Base-by-base conservation (phyloP, 2,113 vertebrate species). In the Entomyzon cyanotis region DNA sequence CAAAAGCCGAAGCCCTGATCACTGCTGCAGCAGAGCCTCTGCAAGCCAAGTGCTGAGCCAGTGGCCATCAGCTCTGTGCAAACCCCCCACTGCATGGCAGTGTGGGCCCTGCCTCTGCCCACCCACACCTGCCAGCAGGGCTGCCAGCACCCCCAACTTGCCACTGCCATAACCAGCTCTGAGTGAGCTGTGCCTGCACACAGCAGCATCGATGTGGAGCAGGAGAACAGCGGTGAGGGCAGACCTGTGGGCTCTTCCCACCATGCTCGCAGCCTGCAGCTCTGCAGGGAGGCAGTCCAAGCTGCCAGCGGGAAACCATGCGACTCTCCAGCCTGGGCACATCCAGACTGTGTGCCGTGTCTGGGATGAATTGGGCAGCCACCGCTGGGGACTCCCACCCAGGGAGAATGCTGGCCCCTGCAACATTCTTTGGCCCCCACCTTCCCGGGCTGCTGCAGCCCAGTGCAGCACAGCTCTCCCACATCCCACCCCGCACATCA, bases 401-500 rank as follows among this genome's bases (percentile, higher is more conserved):
- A 37, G 35, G 44, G 24, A 60, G 37, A 58, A 31, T 5, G 50
- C 31, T 16, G 41, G 58, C 23, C 25, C 27, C 4, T 1, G 15
- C 65, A 67, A 52, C 7, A 2, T 5, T 28, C 46, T 17, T 6
- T 1, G 24, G 28, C 12, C n/a, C 49, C 20, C 68, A 24, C 9
- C 59, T 50, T 81, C n/a, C 69, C 0, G 0, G 58, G 76, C 79
- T 83, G 83, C 89, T 2, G 17, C 89, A 89, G 92, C 75, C 37
- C 33, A 41, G 86, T 2, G 1, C 31, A 0, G 73, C 87, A 35
- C 58, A 67, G 94, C 85, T 90, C 92, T 88, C 67, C 91, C 87
- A 77, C 84, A 90, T 63, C 93, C 68, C 88, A 91, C 58, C 90
- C 68, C 0, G n/a, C 91, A 93, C 84, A 79, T 67, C 95, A 95